Evolutionary conservation across 30 jellyfish, hydroid and myxozoan genomes (phyloP), one percentile per base, ranked within the genome.

Genomic region (Aurelia sp.): DNA sequence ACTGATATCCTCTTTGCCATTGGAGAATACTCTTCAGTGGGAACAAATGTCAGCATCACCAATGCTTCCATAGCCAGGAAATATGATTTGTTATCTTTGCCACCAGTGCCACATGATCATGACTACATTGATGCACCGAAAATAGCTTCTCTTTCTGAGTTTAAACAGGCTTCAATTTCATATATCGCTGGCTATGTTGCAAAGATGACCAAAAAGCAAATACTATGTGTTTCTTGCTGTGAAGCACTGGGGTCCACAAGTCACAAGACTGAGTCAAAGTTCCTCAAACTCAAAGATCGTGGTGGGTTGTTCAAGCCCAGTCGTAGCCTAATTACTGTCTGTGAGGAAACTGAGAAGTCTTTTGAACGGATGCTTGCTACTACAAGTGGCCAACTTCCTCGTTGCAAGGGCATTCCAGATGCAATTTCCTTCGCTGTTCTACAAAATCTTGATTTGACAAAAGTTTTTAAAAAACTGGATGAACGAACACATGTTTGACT

Each of bases 261-360:
- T 21, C 59, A 62, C 35, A n/a, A 6, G 18, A 16, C 74, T 40
- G 63, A 24, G 55, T 67, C 78, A 0, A 61, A 40, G 30, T 80
- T 90, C 64, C 65, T 90, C 50, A 65, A 65, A 18, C 57, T 81
- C 55, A 90, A 90, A 90, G 91, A 82, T 68, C 48, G 95, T 59
- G 97, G 97, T 19, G 95, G 97, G 11, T 57, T 90, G 12, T 17
- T 82, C 47, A 80, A 88, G 57, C 93, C 97, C 55, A 67, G 85
- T 5, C 40, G 53, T 8, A 80, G 96, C 76, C 92, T 90, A 7
- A 57, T 81, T 35, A 35, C 5, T 2, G 47, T 4, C 47, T 5
- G 47, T 35, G 47, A 5, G 47, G n/a, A n/a, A n/a, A n/a, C n/a
- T n/a, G n/a, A n/a, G n/a, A n/a, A n/a, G n/a, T n/a, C n/a, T n/a